Evolutionary conservation across 2,113 vertebrate species (phyloP).

Genomic region (Asarcornis scutulata): DNA sequence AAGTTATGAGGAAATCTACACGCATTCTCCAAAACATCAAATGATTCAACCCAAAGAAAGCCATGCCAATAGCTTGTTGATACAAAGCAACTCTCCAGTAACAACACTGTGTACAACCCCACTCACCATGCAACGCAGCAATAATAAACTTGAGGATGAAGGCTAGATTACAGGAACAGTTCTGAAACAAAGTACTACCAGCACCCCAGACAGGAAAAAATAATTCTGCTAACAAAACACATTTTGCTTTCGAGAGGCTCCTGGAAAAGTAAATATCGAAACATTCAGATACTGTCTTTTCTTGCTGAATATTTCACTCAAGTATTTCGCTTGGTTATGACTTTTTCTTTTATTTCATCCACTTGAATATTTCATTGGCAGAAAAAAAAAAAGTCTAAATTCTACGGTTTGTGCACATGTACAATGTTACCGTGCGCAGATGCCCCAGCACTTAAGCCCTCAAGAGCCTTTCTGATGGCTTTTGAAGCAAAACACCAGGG

Average conservation of each 20-base stretch:
- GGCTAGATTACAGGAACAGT: neutral
- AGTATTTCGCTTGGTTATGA: constrained; percentile 17
- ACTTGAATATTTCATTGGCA: neutral
- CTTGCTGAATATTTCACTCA: neutral
- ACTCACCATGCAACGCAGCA: neutral
- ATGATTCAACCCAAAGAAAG: neutral
- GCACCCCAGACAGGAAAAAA: neutral
- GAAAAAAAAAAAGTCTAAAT: neutral
- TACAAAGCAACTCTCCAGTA: neutral
- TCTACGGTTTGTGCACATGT: neutral
- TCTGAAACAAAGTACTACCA: neutral
- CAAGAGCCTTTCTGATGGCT: neutral
- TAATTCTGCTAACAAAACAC: constrained; percentile 9
- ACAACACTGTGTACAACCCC: neutral
- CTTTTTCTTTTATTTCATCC: constrained; percentile 19
- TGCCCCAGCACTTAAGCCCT: neutral
- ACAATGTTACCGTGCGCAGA: neutral
- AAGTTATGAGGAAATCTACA: neutral
- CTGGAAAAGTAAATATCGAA: neutral
- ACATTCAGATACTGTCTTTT: neutral
- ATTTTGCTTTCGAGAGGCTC: neutral
- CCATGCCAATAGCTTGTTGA: neutral
- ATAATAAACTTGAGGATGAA: neutral
- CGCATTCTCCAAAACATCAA: neutral
- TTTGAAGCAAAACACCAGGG: neutral